Base-by-base conservation (phyloP, 2,797 vertebrate species). In the Varecia variegata region DNA sequence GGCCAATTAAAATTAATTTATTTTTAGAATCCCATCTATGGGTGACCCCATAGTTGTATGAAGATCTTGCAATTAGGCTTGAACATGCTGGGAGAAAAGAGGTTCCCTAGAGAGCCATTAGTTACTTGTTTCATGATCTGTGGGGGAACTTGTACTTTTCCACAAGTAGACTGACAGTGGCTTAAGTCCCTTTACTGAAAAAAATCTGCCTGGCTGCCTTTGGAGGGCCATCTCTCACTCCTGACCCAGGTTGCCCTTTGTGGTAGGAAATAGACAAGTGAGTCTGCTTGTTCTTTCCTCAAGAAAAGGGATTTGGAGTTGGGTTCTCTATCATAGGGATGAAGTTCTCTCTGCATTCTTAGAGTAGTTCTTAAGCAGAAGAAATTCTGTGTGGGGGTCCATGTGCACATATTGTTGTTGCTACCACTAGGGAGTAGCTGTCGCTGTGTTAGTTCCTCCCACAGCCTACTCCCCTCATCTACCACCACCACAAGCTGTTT, bases 81-180 rank as follows among this genome's bases (percentile, higher is more conserved):
- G 40, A 96, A 92, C 65, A 35, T 85, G 52, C 50, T 47, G 52
- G 71, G 85, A 77, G 67, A 84, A 93, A 90, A n/a, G 79, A 92
- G 83, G 67, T 86, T 96, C 86, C 90, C 92, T 96, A 79, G 96
- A 76, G 88, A 77, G 85, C 68, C 94, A 52, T 93, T 92, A 81
- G 93, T 89, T 83, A 40, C 45, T 96, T 92, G 32, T 88, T 86
- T 94, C 79, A 70, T 56, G 67, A 92, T 71, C 56, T 90, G 67
- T 95, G 68, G 56, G 73, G 79, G 92, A 96, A 94, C 62, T 81
- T 88, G 90, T 94, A 95, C 82, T 95, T 97, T 97, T 97, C 94
- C 95, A 96, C 54, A 94, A 84, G 65, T 54, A 95, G 14, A 88
- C 35, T 30, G 40, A 76, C 23, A 73, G 35, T 82, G 90, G 54